These are phyloP conservation scores for Hippocampus kuda DNA, from an alignment of 2,797 vertebrate species.

Conservation along the genomic window DNA sequence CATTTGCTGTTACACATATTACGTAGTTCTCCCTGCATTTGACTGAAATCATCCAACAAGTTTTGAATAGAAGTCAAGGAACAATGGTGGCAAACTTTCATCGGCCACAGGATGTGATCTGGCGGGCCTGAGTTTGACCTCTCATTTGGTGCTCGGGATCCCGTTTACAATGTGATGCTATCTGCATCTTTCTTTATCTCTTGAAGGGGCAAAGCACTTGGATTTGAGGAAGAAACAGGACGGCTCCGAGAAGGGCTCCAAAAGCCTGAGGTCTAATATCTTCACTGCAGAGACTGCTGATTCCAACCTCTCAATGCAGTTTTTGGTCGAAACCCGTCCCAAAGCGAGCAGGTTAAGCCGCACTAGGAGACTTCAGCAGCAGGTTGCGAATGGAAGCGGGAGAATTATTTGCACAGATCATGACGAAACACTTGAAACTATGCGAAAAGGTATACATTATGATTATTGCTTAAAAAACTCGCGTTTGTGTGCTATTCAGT, in stretches of 20 bases:
- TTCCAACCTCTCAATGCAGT: background rate
- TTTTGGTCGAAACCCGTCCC: background rate
- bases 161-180: background rate
- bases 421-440: too few species aligned
- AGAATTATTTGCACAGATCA: background rate
- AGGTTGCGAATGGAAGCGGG: background rate
- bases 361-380: conserved; percentile 35
- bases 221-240: conserved; percentile 37
- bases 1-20: background rate
- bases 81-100: background rate
- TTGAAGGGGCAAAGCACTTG: background rate
- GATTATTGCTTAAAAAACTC: background rate
- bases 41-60: background rate
- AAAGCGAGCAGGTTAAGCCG: conserved; percentile 42
- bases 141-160: background rate
- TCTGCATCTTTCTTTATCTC: background rate
- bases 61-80: background rate
- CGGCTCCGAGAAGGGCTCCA: conserved; percentile 20
- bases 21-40: background rate
- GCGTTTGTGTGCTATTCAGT: background rate
- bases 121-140: background rate
- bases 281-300: background rate
- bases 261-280: conserved; percentile 25
- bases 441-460: background rate
- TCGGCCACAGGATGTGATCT: background rate